Conservation (phyloP, 2,888 invertebrate species). For the Drosophila paramelanica region DNA sequence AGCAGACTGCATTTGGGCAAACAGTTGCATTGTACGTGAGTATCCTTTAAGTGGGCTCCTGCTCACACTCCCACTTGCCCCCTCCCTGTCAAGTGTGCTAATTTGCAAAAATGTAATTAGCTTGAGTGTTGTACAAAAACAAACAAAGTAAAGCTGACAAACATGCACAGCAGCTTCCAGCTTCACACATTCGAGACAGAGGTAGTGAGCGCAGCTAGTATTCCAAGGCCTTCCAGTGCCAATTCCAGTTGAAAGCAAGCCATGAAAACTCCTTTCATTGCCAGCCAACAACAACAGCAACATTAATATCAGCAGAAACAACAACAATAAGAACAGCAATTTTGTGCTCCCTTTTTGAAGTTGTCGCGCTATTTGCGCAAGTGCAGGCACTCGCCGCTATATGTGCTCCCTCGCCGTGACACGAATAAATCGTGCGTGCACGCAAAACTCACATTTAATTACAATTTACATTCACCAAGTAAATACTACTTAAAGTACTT, state of each 20-base stretch:
- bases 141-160: slow-evolving; percentile 18
- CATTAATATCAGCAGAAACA: slow-evolving; percentile 25
- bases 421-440: slow-evolving; percentile 31
- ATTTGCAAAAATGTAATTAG: slow-evolving; percentile 66
- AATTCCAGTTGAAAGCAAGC: slow-evolving; percentile 60
- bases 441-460: not conserved
- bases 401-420: slow-evolving; percentile 41
- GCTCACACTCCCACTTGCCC: slow-evolving; percentile 9
- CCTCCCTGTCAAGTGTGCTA: slow-evolving; percentile 63
- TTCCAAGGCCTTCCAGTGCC: slow-evolving; percentile 72
- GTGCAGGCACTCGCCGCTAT: slow-evolving; percentile 68
- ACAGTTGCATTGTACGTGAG: slow-evolving; percentile 74
- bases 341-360: slow-evolving; percentile 77
- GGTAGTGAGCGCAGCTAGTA: slow-evolving; percentile 16
- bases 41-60: slow-evolving; percentile 69
- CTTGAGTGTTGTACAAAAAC: slow-evolving; percentile 29
- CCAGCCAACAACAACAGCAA: slow-evolving; percentile 51
- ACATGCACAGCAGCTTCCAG: slow-evolving; percentile 42
- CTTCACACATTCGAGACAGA: not conserved
- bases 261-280: slow-evolving; percentile 76
- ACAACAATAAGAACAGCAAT: slow-evolving; percentile 38
- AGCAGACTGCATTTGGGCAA: slow-evolving; percentile 48
- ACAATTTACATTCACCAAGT: not conserved
- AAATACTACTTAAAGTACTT: not conserved
- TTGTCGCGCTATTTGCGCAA: slow-evolving; percentile 79